Evolutionary conservation across 2,113 vertebrate genomes (phyloP).

Genomic region (Grantiella picta): DNA sequence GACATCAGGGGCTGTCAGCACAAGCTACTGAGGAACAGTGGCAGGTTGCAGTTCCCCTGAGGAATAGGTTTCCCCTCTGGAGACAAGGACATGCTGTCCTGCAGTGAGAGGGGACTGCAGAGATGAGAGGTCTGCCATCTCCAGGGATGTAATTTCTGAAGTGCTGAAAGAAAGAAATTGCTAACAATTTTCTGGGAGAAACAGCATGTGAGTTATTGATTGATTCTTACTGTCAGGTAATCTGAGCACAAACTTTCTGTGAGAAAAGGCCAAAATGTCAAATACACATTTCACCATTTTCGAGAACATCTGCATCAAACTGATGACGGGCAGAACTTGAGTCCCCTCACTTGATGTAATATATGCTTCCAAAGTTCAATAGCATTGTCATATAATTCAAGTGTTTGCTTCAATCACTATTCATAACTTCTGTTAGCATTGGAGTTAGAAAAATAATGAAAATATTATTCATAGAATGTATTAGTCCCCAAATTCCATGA

Average conservation of each 20-base stretch:
- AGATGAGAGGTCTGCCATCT: background rate
- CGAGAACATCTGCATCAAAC: background rate
- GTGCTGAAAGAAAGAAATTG: background rate
- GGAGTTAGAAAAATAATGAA: constrained; percentile 36
- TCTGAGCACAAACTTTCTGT: background rate
- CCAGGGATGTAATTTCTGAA: background rate
- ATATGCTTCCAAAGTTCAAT: background rate
- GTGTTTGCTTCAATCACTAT: constrained; percentile 41
- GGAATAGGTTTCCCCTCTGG: background rate
- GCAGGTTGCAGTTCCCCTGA: background rate
- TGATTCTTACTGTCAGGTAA: constrained; percentile 35
- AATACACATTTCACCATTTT: background rate
- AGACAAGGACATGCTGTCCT: background rate
- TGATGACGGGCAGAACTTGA: background rate
- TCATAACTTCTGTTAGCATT: constrained; percentile 20
- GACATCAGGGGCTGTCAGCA: background rate
- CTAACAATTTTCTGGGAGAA: constrained; percentile 23
- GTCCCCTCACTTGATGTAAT: background rate
- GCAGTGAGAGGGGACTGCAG: background rate
- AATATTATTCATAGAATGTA: constrained; percentile 56
- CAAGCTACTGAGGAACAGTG: background rate
- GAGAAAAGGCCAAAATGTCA: constrained; percentile 33
- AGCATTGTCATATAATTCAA: constrained; percentile 11
- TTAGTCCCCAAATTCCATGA: constrained; percentile 35
- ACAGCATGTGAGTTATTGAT: background rate